Base-by-base conservation (phyloP, 1,140 invertebrate genomes). In the Augochlora pura region DNA sequence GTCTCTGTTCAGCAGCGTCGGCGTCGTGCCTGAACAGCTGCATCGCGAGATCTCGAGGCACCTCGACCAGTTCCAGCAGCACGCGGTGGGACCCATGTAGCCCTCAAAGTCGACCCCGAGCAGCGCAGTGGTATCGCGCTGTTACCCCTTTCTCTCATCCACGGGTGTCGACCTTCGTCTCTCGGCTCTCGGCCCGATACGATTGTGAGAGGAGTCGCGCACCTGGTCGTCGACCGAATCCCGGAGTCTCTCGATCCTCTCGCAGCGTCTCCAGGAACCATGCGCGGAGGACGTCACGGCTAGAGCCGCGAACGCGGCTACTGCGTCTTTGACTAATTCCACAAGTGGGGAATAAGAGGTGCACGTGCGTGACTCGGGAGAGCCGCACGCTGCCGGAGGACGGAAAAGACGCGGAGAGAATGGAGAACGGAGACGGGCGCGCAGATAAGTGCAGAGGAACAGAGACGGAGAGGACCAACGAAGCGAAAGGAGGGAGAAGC, bases 1-100 rank as follows among this genome's bases (percentile, higher is more conserved):
- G 85, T 95, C 95, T 68, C 92, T 97, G 59, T 97, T 97, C 90
- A 94, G 95, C 80, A 96, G 96, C 90, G 95, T 96, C 71, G 96
- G 95, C 16, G 94, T 95, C 3, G 90, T 96, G 12, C 95, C 96
- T 1, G 96, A 96, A 84, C 95, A 96, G 80, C 91, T 96, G 5
- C 95, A 96, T 86, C 92, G 96, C 18, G 96, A 96, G 87, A 94
- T 96, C 84, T 94, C 95, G 84, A 96, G 96, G 92, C 95, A 96
- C 85, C 93, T 96, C 84, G 95, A 96, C 80, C 94, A 94, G 57
- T 95, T 95, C 87, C 95, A 95, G 84, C 95, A 95, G 82, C 94
- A 95, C 73, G 89, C 90, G 67, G 85, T 91, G 54, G 91, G 90
- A 54, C 90, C 91, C 57, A 93, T 93, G 91, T 93, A 93, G 92